phyloP scores from a whole-genome alignment of 2,113 vertebrate genomes.

The Dipodomys stephensi region DNA sequence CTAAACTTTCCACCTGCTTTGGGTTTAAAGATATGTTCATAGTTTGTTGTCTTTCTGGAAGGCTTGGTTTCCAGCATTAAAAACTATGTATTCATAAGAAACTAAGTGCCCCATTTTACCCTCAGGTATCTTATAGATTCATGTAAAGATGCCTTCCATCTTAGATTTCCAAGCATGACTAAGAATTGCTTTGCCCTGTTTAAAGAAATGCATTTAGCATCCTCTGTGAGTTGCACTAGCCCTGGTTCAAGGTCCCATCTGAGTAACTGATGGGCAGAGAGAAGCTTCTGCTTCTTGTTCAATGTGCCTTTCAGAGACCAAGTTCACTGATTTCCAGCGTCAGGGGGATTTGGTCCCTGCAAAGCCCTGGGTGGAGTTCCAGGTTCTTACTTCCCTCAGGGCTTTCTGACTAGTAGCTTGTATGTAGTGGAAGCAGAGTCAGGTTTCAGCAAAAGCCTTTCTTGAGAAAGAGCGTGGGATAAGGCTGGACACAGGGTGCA shows the following conservation, averaged over 20 bases:
- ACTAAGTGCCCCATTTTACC: neutral
- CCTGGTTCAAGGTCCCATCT: neutral
- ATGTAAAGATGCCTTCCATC: neutral
- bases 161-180: neutral
- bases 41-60: constrained; percentile 36
- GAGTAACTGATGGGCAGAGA: neutral
- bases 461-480: too few relatives aligned
- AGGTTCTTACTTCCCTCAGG: neutral
- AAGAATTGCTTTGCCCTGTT: neutral
- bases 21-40: neutral
- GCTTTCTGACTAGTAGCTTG: neutral
- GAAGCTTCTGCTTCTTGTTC: neutral
- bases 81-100: neutral
- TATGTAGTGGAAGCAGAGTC: neutral
- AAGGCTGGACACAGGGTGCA: too few relatives aligned
- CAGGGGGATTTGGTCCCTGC: too few relatives aligned
- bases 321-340: too few relatives aligned
- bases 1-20: constrained; percentile 32
- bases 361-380: neutral
- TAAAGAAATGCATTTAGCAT: neutral
- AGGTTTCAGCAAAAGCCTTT: neutral
- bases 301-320: rapidly evolving
- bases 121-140: neutral
- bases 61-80: neutral
- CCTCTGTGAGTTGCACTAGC: neutral